Base-by-base conservation (phyloP, 2,888 invertebrate species). In the Xestia rhomboidea region DNA sequence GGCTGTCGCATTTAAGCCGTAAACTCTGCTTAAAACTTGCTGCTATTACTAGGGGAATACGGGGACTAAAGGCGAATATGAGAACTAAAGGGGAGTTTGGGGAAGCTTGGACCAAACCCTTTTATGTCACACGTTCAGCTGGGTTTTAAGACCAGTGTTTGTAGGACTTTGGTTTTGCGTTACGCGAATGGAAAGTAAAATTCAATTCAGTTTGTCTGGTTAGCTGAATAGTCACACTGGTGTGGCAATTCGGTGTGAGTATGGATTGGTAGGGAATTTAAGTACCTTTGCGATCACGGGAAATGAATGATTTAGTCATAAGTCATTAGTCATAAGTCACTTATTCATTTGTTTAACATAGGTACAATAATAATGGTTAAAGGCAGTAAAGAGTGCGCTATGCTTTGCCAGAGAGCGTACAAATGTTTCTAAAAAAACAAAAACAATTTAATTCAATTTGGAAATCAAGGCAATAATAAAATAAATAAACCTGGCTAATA, bases 21-120 rank as follows among this genome's bases (percentile, higher is more conserved):
- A 86, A 87, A 87, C 77, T 85, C 83, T 86, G 86, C 75, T 86
- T 87, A 86, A 86, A 86, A 85, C 77, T 79, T 80, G 73, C 51
- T 69, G 46, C 76, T 49, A 49, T 72, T 60, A 77, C 68, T 71
- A 64, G 66, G 68, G 74, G 64, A 73, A 74, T 78, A 83, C 18
- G 68, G 38, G 38, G 27, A n/a, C 30, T 64, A 44, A 51, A 51
- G 60, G 60, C 46, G 57, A 46, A 44, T 57, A 69, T 49, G 54
- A 41, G 67, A 34, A 30, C 60, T 68, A 67, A 51, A 67, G 60
- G 44, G 46, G 44, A 64, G 62, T 24, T 38, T 69, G 80, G 60
- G 76, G 60, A 63, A 70, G 66, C 74, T 72, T 74, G 71, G 38
- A 66, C 82, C 57, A 74, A 73, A 79, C 76, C 87, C 79, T 75